phyloP scores from a whole-genome alignment of 2,797 vertebrate genomes.

The Diplodus sargus region DNA sequence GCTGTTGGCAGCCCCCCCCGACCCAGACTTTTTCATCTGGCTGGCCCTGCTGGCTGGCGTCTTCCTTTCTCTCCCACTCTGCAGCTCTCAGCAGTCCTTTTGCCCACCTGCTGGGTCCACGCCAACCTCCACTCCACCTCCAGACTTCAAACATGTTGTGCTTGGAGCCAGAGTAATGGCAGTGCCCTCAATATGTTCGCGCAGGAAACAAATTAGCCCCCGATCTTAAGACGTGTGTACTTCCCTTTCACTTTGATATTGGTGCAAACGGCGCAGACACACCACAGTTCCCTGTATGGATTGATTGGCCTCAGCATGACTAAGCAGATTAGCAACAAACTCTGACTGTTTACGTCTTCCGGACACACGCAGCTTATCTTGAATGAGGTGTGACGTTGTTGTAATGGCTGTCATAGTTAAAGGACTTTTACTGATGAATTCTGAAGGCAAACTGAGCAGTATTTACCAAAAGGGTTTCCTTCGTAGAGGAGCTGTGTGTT shows the following conservation, averaged over 20 bases:
- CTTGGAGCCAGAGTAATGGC: constrained; percentile 40
- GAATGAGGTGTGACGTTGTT: neutral
- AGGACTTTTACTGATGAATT: neutral
- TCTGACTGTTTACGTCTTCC: constrained; percentile 7
- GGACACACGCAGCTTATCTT: neutral
- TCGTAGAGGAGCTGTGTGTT: constrained; percentile 48
- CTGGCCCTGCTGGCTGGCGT: constrained; percentile 48
- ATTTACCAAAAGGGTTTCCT: constrained; percentile 22
- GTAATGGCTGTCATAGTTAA: neutral
- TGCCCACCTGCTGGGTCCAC: constrained; percentile 75
- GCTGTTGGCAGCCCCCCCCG: constrained; percentile 32
- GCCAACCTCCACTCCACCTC: constrained; percentile 52
- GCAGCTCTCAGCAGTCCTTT: constrained; percentile 67
- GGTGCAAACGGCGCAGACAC: constrained; percentile 6
- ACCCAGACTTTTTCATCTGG: constrained; percentile 49
- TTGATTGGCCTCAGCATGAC: constrained; percentile 29
- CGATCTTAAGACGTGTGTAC: neutral
- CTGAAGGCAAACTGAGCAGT: neutral
- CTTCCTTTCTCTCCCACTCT: constrained; percentile 53
- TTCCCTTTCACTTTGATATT: constrained; percentile 27
- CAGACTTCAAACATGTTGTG: constrained; percentile 71
- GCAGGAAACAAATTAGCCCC: constrained; percentile 56
- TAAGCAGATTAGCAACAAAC: constrained; percentile 12
- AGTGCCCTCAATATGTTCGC: constrained; percentile 41
- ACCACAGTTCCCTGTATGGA: constrained; percentile 8